Percentiles rank a stretch among this genome's conserved stretches.
Evolutionary conservation across 1,140 invertebrate species (phyloP).

Genomic region (Caenorhabditis inopinata): DNA sequence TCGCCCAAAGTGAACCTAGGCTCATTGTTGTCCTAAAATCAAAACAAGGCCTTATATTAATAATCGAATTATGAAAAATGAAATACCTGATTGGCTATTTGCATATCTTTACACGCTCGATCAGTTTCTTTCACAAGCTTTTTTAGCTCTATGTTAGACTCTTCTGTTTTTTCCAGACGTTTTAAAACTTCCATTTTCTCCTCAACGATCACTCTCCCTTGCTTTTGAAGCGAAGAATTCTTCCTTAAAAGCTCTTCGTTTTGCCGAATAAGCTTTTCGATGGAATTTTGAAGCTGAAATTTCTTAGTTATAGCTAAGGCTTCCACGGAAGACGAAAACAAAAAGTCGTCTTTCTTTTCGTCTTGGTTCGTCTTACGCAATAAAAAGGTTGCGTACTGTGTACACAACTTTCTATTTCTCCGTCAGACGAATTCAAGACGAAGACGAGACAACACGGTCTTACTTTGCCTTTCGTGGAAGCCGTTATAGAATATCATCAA

Average conservation of each 20-base stretch:
- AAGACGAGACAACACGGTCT: too few species aligned
- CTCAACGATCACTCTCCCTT: constrained; percentile 52
- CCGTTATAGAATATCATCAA: too few species aligned
- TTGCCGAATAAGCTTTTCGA: constrained; percentile 57
- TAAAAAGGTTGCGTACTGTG: too few species aligned
- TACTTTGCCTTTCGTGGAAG: too few species aligned
- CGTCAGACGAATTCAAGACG: too few species aligned
- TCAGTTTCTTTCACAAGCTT: constrained; percentile 58
- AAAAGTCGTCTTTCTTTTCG: too few species aligned
- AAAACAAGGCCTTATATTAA: too few species aligned
- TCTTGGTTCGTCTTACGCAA: too few species aligned
- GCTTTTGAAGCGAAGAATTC: constrained; percentile 53
- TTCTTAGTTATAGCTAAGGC: background rate
- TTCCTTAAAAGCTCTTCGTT: constrained; percentile 53
- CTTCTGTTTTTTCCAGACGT: constrained; percentile 50
- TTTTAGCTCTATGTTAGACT: constrained; percentile 54
- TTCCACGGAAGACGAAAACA: too few species aligned
- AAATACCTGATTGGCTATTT: constrained; percentile 46
- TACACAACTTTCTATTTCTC: too few species aligned
- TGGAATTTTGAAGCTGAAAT: constrained; percentile 50
- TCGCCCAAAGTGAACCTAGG: constrained; percentile 86
- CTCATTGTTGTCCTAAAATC: constrained; percentile 44
- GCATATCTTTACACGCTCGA: constrained; percentile 60
- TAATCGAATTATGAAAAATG: too few species aligned
- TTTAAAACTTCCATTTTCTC: constrained; percentile 51